Evolutionary conservation across 2,797 vertebrate genomes (phyloP).

Genomic region (Xenopus petersii): DNA sequence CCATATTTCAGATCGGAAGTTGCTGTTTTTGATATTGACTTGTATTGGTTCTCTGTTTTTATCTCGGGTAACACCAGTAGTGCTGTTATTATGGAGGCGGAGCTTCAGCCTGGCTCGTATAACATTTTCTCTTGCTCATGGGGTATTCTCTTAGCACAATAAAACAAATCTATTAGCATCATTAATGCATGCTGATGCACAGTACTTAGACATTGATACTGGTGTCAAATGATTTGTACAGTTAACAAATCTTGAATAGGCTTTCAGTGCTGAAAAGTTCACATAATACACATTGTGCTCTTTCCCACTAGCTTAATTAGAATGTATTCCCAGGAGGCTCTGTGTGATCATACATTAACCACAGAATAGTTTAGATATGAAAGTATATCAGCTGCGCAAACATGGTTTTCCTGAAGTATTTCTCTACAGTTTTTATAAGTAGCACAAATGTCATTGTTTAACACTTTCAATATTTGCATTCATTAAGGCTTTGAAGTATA

Average conservation of each 20-base stretch:
- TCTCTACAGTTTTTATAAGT: no score
- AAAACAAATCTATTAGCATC: neutral
- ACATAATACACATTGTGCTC: neutral
- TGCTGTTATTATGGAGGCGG: neutral
- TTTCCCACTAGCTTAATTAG: slow-evolving; percentile 12
- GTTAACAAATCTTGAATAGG: neutral
- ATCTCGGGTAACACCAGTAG: neutral
- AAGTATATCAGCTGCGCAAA: neutral
- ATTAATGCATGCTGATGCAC: neutral
- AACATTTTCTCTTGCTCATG: neutral
- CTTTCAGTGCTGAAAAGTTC: slow-evolving; percentile 8
- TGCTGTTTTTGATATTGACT: no score
- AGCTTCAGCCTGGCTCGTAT: neutral
- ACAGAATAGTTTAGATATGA: slow-evolving; percentile 7
- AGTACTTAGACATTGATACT: neutral
- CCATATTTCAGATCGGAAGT: no score
- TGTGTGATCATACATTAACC: slow-evolving; percentile 1
- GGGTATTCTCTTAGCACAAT: neutral
- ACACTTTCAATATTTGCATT: no score
- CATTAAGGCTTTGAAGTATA: no score
- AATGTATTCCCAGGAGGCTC: neutral
- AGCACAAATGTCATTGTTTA: no score
- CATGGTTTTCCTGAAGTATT: neutral
- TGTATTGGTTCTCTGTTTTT: neutral
- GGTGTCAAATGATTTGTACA: neutral